phyloP scores from a whole-genome alignment of 2,888 invertebrate genomes.

The Troides oblongomaculatus region DNA sequence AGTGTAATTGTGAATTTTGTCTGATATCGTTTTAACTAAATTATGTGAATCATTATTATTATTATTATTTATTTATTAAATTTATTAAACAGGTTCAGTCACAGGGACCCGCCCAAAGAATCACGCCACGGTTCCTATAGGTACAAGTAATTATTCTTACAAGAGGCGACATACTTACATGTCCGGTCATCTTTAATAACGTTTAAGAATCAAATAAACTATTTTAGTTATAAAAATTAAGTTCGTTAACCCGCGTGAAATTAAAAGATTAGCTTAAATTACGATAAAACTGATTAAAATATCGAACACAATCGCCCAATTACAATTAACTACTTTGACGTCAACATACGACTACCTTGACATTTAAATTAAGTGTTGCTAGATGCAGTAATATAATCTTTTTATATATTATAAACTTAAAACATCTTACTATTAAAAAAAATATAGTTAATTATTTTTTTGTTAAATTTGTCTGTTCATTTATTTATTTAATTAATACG shows the following conservation, averaged over 20 bases:
- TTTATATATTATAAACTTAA: too few species aligned
- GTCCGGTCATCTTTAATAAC: slow-evolving; percentile 15
- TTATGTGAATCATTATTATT: too few species aligned
- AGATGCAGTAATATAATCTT: too few species aligned
- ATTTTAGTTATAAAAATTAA: background rate
- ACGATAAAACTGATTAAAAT: background rate
- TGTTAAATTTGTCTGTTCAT: too few species aligned
- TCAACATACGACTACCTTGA: background rate
- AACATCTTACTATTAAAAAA: too few species aligned
- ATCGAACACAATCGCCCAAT: background rate
- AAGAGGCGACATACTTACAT: slow-evolving; percentile 24
- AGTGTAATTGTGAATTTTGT: too few species aligned
- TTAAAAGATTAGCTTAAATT: background rate
- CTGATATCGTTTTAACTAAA: too few species aligned
- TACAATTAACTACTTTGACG: background rate
- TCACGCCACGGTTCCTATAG: background rate
- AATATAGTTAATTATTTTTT: too few species aligned
- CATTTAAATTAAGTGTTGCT: too few species aligned
- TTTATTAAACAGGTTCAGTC: background rate
- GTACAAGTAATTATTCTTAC: slow-evolving; percentile 14
- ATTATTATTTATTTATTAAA: background rate
- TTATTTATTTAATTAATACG: too few species aligned
- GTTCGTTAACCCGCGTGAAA: background rate
- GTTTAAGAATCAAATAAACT: background rate
- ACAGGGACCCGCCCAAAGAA: slow-evolving; percentile 19